Base-by-base conservation (phyloP, 2,888 invertebrate genomes). In the Athalia rosae region DNA sequence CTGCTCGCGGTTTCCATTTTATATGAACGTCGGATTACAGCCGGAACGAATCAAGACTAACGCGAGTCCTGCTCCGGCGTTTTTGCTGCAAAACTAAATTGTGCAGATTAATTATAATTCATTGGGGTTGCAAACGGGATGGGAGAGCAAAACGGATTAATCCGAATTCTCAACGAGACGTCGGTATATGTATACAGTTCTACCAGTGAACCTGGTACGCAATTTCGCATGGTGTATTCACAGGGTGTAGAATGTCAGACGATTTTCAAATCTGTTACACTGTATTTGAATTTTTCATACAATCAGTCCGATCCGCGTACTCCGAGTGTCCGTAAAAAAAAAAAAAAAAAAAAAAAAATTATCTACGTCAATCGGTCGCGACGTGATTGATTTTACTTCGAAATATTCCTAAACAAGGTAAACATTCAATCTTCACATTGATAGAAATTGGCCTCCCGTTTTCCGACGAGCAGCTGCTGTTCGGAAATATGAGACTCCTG, bases 51-150 rank as follows among this genome's bases (percentile, higher is more conserved):
- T 48, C 48, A 48, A 47, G 13, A 64, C 64, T 64, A 6, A 64
- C 47, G 64, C 45, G 15, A 15, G 8, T 13, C 13, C 64, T 6
- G 48, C 9, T 13, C 28, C 28, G 28, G 13, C 7, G 48, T 66
- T 48, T 66, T 66, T 8, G 48, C 47, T 45, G 13, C 7, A 28
- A 28, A 28, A 28, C 47, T 48, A 4, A 43, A 66, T 48, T 48
- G 13, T 3, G 9, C 28, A 28, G 11, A 48, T 15, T 48, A 48
- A 66, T 66, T 48, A n/a, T n/a, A 47, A 66, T 66, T 66, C 66
- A 66, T 66, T 66, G 48, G n/a, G 47, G 45, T n/a, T 9, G 13
- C 63, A 43, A 3, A 13, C n/a, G 45, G 63, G 48, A 13, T 13
- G 8, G 64, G 47, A 13, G 47, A 6, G 7, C n/a, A 45, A 8